phyloP scores from a whole-genome alignment of 2,888 invertebrate genomes.

The Pristionchus maxplancki region DNA sequence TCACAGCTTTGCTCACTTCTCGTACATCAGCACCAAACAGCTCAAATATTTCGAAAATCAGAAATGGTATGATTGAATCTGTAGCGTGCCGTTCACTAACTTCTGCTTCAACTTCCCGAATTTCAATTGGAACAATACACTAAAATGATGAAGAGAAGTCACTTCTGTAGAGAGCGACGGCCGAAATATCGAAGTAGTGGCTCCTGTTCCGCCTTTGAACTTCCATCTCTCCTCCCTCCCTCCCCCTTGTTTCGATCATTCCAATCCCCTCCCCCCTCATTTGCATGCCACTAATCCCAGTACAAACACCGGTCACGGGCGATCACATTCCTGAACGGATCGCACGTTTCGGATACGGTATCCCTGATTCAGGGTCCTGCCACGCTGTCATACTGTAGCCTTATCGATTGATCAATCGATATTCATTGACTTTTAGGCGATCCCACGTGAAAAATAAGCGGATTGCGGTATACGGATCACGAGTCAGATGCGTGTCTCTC shows the following conservation, averaged over 20 bases:
- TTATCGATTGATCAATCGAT: neutral
- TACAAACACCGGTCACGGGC: neutral
- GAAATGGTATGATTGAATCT: too few relatives aligned
- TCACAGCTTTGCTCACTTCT: neutral
- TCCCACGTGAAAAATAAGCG: neutral
- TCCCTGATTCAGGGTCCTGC: neutral
- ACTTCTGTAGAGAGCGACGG: too few relatives aligned
- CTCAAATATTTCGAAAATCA: too few relatives aligned
- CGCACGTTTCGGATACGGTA: neutral
- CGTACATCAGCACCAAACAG: too few relatives aligned
- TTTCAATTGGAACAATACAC: too few relatives aligned
- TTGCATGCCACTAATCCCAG: neutral
- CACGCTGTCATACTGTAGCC: neutral
- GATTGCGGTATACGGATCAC: slow-evolving; percentile 2
- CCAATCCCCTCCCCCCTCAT: neutral
- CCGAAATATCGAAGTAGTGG: too few relatives aligned
- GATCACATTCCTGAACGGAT: neutral
- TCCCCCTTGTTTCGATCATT: neutral
- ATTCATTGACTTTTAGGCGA: neutral
- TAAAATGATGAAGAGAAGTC: too few relatives aligned
- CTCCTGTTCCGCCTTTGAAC: neutral
- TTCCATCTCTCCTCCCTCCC: neutral
- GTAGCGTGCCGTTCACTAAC: too few relatives aligned
- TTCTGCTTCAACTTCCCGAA: too few relatives aligned
- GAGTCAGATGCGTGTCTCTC: neutral